Evolutionary conservation across 2,797 vertebrate species (phyloP).

Genomic region (Tapera naevia): DNA sequence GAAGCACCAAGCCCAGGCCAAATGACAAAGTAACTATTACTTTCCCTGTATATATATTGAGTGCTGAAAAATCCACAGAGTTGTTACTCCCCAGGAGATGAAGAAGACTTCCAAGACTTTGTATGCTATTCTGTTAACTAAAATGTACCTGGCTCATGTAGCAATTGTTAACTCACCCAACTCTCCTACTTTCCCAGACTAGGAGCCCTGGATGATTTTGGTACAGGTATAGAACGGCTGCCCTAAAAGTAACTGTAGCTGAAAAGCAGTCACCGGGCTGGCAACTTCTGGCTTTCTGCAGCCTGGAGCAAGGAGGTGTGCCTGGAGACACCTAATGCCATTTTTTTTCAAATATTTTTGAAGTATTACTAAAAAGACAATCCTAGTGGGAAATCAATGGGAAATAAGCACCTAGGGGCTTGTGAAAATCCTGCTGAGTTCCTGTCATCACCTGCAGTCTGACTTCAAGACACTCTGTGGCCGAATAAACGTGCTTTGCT

Average conservation of each 20-base stretch:
- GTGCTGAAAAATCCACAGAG: neutral
- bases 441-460: neutral
- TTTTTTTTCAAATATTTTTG: neutral
- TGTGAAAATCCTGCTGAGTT: neutral
- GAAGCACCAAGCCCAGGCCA: neutral
- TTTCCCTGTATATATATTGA: neutral
- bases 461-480: neutral
- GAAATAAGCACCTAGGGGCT: neutral
- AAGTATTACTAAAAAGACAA: neutral
- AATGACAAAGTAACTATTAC: neutral
- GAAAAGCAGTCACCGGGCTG: neutral
- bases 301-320: neutral
- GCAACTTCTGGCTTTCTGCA: neutral
- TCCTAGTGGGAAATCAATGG: neutral
- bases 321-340: neutral
- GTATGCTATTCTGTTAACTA: neutral
- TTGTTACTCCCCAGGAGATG: neutral
- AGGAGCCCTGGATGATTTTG: neutral
- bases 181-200: neutral
- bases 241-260: neutral
- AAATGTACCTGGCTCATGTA: neutral
- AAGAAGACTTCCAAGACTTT: neutral
- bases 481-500: neutral
- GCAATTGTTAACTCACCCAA: neutral
- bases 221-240: neutral